Conservation (phyloP, 2,797 vertebrate genomes). For the Oceanodroma leucorhoa region DNA sequence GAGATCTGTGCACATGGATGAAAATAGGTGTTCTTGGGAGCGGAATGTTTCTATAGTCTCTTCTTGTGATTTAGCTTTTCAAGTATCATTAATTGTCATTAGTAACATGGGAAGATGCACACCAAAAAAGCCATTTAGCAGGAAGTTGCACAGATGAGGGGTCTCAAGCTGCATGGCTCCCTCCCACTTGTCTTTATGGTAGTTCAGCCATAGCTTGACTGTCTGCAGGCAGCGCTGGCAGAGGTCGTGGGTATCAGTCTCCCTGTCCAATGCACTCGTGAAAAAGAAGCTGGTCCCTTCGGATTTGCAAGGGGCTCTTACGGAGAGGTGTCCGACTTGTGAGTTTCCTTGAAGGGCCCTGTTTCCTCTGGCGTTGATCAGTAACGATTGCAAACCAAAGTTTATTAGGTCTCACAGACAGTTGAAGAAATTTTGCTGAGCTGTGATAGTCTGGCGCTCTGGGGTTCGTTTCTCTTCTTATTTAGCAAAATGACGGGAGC, state of each 20-base stretch:
- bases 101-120: background rate
- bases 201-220: background rate
- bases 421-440: background rate
- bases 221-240: background rate
- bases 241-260: rapidly evolving
- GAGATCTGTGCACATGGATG: background rate
- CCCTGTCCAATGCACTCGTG: rapidly evolving
- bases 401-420: background rate
- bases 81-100: conserved; percentile 7
- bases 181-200: background rate
- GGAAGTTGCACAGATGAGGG: background rate
- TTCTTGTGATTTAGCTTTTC: conserved; percentile 11
- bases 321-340: background rate
- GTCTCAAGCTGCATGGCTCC: rapidly evolving
- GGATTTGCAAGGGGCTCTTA: background rate
- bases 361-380: background rate
- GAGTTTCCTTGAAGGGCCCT: background rate
- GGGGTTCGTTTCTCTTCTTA: background rate
- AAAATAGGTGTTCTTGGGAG: conserved; percentile 13
- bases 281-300: background rate
- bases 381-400: background rate
- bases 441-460: background rate
- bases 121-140: background rate
- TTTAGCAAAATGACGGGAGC: background rate
- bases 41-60: background rate